Evolutionary conservation across 2,113 vertebrate species (phyloP).

Genomic region (Ictidomys tridecemlineatus): DNA sequence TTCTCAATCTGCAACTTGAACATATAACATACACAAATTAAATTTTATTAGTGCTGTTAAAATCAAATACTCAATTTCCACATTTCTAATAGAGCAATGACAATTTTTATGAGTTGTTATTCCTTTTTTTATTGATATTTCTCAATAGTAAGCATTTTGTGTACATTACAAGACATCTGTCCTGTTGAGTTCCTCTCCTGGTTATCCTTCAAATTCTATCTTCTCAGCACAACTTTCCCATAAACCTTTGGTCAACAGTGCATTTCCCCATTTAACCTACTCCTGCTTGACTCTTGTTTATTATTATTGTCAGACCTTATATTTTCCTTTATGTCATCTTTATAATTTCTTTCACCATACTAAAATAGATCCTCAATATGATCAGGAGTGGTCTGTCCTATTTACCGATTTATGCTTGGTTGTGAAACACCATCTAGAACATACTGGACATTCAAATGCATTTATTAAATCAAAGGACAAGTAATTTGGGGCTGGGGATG

Average conservation of each 20-base stretch:
- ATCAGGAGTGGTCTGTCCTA: not conserved
- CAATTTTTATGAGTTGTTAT: not conserved
- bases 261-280: not conserved
- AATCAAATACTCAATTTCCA: not conserved
- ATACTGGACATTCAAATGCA: not conserved
- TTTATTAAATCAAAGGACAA: not conserved
- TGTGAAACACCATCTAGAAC: not conserved
- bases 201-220: not conserved
- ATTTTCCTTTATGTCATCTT: not conserved
- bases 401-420: not conserved
- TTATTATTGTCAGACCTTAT: not conserved
- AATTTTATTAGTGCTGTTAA: not conserved
- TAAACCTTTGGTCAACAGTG: accelerated
- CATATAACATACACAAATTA: not conserved
- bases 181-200: no score
- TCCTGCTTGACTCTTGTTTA: not conserved
- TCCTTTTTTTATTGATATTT: not conserved
- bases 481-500: not conserved
- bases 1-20: not conserved
- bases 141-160: not conserved
- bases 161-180: not conserved
- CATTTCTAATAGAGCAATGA: not conserved
- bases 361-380: not conserved
- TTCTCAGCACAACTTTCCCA: not conserved
- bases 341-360: not conserved